Conservation (phyloP, 2,797 vertebrate genomes). For the Poeciliopsis gracilis region DNA sequence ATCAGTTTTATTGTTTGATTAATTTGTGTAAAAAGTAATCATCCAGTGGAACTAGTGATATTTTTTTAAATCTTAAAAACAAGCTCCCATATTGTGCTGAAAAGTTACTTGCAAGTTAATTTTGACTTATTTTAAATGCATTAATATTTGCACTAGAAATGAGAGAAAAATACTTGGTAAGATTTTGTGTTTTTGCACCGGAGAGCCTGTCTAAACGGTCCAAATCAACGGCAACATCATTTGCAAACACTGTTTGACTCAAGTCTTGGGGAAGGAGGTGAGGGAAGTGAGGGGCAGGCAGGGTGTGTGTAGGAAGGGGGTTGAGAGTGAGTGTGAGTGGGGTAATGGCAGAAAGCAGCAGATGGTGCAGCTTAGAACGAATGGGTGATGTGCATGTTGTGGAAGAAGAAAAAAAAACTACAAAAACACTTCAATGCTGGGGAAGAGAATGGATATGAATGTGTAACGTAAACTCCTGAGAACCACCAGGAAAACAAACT, state of each 20-base stretch:
- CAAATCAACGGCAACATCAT: conserved; percentile 46
- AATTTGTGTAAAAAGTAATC: too few relatives aligned
- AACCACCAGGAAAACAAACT: conserved; percentile 12
- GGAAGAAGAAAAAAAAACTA: conserved; percentile 13
- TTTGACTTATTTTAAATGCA: too few relatives aligned
- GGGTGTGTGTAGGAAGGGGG: conserved; percentile 50
- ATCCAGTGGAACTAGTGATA: too few relatives aligned
- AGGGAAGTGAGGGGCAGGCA: conserved; percentile 60
- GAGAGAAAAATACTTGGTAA: too few relatives aligned
- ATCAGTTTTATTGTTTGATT: too few relatives aligned
- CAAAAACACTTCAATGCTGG: conserved; percentile 6
- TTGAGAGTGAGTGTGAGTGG: conserved; percentile 62
- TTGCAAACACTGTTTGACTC: conserved; percentile 71
- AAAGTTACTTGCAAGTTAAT: too few relatives aligned
- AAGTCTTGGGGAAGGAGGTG: conserved; percentile 62
- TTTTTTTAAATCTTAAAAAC: too few relatives aligned
- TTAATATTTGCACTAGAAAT: too few relatives aligned
- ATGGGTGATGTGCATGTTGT: conserved; percentile 48
- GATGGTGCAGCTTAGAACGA: conserved; percentile 69
- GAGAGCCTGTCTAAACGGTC: conserved; percentile 27
- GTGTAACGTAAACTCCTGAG: conserved; percentile 21
- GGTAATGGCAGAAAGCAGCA: conserved; percentile 74
- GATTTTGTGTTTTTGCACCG: background rate
- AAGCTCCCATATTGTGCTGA: too few relatives aligned
- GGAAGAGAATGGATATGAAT: background rate